These are phyloP conservation scores for Drosophila colorata DNA, from an alignment of 2,888 invertebrate genomes.

Conservation along the genomic window DNA sequence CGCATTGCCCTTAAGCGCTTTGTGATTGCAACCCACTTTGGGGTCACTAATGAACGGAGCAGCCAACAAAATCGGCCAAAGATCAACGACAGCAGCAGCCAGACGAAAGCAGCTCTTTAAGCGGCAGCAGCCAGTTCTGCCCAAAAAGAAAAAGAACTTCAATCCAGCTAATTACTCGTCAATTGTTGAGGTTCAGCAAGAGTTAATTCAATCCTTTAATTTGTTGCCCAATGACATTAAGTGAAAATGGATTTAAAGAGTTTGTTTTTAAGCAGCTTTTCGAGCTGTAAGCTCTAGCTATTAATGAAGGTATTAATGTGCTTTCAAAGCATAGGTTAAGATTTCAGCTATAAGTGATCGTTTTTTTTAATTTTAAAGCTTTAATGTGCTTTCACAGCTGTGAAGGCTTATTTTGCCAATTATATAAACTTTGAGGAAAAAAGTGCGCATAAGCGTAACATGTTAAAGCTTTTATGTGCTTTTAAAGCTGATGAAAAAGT, in stretches of 20 bases:
- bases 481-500: neutral
- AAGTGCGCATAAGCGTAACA: no score
- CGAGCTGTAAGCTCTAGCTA: neutral
- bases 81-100: conserved; percentile 2
- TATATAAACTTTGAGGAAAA: no score
- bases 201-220: neutral
- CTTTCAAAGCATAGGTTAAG: neutral
- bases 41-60: conserved; percentile 17
- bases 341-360: no score
- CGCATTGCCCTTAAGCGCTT: conserved; percentile 48
- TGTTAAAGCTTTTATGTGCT: neutral
- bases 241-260: no score
- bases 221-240: conserved; percentile 1
- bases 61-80: conserved; percentile 2
- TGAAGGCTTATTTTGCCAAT: neutral
- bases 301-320: neutral
- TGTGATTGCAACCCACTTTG: conserved; percentile 52
- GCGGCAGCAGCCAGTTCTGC: neutral
- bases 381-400: neutral
- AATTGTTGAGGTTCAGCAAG: neutral
- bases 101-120: conserved; percentile 5
- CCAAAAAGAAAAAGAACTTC: neutral
- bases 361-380: neutral
- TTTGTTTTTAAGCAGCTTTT: neutral
- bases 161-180: conserved; percentile 6